Conservation (phyloP, 2,888 invertebrate genomes). For the Orthonevra nobilis region DNA sequence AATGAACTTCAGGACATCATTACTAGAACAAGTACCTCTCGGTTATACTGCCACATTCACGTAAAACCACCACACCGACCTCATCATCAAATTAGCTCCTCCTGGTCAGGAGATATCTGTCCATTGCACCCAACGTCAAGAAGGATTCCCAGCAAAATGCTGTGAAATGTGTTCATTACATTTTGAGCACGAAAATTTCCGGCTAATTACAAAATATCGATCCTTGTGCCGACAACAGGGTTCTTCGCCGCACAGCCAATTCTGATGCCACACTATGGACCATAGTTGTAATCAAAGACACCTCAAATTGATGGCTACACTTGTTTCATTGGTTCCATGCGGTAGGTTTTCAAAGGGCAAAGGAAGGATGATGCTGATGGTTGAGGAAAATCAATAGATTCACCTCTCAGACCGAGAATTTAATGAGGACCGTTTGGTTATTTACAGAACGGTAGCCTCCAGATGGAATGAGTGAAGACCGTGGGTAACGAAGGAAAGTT, state of each 20-base stretch:
- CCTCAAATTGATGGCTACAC: constrained; percentile 51
- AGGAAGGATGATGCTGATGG: background rate
- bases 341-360: background rate
- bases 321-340: constrained; percentile 14
- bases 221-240: background rate
- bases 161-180: constrained; percentile 24
- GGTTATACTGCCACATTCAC: no score
- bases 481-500: background rate
- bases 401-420: constrained; percentile 6
- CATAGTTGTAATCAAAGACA: constrained; percentile 42
- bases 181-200: constrained; percentile 14
- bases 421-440: constrained; percentile 19
- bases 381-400: background rate
- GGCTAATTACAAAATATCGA: constrained; percentile 64
- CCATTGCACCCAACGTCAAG: no score
- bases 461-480: background rate
- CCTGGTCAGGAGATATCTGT: no score
- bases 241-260: background rate
- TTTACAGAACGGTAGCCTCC: no score
- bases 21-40: no score
- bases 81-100: no score
- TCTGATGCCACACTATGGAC: constrained; percentile 6
- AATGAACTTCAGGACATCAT: no score
- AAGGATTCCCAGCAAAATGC: no score
- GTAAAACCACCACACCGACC: no score